A percentile compares a stretch with the other conserved stretches of the same genome.
phyloP scores from a whole-genome alignment of 1,140 invertebrate genomes.

The Elymnias hypermnestra region DNA sequence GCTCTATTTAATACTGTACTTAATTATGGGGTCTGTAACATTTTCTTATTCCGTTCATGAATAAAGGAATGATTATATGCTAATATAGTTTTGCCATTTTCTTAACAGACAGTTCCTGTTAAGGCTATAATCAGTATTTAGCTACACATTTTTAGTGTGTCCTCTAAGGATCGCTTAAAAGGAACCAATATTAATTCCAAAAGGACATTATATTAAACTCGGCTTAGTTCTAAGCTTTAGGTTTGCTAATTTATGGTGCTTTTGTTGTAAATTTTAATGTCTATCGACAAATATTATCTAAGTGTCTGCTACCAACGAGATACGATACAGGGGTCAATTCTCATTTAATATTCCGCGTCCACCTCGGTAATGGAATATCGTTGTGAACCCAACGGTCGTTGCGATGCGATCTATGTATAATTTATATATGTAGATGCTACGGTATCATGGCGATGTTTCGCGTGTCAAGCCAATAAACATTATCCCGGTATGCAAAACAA shows the following conservation, averaged over 20 bases:
- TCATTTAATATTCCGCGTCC: conserved; percentile 57
- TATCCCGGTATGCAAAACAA: conserved; percentile 24
- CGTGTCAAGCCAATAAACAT: conserved; percentile 48
- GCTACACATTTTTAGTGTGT: too few relatives aligned
- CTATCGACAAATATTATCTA: conserved; percentile 36
- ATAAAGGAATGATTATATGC: too few relatives aligned
- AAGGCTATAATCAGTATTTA: too few relatives aligned
- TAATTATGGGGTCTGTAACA: too few relatives aligned
- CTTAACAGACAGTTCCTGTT: too few relatives aligned
- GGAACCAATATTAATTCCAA: too few relatives aligned
- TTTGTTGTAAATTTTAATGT: conserved; percentile 31
- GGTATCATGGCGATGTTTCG: conserved; percentile 52
- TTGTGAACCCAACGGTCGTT: conserved; percentile 43
- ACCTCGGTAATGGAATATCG: conserved; percentile 66
- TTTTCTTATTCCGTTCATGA: too few relatives aligned
- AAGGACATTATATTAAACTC: too few relatives aligned
- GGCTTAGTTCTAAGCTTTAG: conserved; percentile 1
- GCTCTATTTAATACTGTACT: too few relatives aligned
- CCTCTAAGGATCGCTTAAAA: too few relatives aligned
- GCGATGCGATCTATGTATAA: conserved; percentile 56
- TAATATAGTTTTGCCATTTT: too few relatives aligned
- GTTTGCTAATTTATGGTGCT: conserved; percentile 22
- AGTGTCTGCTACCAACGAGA: conserved; percentile 30
- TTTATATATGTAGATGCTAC: conserved; percentile 67
- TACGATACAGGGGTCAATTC: conserved; percentile 53